Percentiles rank a stretch among this genome's conserved stretches.
Conservation (phyloP, 1,140 invertebrate species). For the Agrypnia vestita region DNA sequence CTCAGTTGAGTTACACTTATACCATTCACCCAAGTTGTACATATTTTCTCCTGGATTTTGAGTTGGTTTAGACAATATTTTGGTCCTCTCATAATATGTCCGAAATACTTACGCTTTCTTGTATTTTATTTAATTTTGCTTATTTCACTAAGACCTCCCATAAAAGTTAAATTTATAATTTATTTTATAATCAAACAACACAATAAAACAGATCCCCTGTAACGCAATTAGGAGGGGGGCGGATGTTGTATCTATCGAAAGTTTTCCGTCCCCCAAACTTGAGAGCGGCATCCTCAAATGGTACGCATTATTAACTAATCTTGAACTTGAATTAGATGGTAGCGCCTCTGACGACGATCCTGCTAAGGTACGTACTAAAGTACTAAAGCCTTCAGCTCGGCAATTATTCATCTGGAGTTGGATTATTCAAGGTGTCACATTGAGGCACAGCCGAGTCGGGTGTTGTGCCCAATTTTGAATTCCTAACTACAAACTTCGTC, state of each 20-base stretch:
- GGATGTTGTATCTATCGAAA: neutral
- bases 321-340: constrained; percentile 14
- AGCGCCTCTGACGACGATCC: neutral
- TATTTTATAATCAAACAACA: too few species aligned
- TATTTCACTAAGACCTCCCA: too few species aligned
- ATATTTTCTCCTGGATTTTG: too few species aligned
- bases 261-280: neutral
- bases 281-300: constrained; percentile 20
- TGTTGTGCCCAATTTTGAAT: constrained; percentile 21
- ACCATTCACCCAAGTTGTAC: too few species aligned
- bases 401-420: constrained; percentile 45
- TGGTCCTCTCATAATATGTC: too few species aligned
- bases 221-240: too few species aligned
- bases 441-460: neutral
- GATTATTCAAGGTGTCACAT: constrained; percentile 50
- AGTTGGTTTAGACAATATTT: too few species aligned
- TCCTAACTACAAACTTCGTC: constrained; percentile 5
- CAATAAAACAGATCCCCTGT: too few species aligned
- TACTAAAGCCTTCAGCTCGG: constrained; percentile 10
- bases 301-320: constrained; percentile 36
- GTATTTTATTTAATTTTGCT: too few species aligned
- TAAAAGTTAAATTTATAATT: too few species aligned
- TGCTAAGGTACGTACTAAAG: neutral
- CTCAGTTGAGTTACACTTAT: too few species aligned
- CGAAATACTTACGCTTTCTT: too few species aligned